These are phyloP conservation scores for Erebia epiphron DNA, from an alignment of 2,888 invertebrate genomes.

Conservation along the genomic window DNA sequence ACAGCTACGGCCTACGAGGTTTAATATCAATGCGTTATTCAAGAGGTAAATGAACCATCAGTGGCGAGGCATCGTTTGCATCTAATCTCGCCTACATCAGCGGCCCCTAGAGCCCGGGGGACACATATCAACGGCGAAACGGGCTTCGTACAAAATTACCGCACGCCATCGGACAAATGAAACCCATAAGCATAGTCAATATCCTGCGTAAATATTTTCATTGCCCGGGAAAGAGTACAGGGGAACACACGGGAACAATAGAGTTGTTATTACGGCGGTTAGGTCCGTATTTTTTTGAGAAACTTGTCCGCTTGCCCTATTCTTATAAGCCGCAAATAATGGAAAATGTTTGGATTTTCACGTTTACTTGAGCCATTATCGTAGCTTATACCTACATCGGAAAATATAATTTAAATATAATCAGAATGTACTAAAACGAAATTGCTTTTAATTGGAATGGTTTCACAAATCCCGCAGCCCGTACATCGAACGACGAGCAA, in stretches of 20 bases:
- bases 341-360: constrained; percentile 12
- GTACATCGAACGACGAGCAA: no score
- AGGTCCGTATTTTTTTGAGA: constrained; percentile 18
- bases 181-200: constrained; percentile 38
- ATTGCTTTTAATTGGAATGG: neutral
- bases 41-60: constrained; percentile 79
- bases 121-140: constrained; percentile 49
- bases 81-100: constrained; percentile 72
- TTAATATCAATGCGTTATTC: constrained; percentile 75
- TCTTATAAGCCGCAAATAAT: constrained; percentile 4
- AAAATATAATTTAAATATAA: neutral
- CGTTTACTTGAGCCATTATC: constrained; percentile 1
- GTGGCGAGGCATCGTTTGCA: constrained; percentile 72
- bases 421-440: neutral
- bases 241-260: constrained; percentile 21
- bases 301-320: neutral
- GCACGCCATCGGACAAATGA: constrained; percentile 41
- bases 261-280: constrained; percentile 22
- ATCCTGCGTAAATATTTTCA: constrained; percentile 30
- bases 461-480: neutral
- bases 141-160: constrained; percentile 47
- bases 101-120: constrained; percentile 57
- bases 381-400: neutral
- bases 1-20: constrained; percentile 44
- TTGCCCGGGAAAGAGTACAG: constrained; percentile 13